phyloP scores from a whole-genome alignment of 1,140 invertebrate species.

The Leptinotarsa defecta region DNA sequence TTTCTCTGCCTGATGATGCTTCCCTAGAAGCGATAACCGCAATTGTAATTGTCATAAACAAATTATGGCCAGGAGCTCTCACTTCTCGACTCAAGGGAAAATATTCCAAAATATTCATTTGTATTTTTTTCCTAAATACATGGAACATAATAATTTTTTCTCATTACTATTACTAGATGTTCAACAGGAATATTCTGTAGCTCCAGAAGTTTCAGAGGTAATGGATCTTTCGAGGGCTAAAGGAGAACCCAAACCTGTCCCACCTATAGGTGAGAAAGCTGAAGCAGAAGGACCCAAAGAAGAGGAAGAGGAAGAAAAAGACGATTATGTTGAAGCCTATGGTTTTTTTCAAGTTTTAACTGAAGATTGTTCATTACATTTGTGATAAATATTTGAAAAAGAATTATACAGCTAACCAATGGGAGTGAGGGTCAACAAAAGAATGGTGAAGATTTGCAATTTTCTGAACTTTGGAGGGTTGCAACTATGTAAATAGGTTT shows the following conservation, averaged over 20 bases:
- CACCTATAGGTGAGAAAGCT: slow-evolving; percentile 40
- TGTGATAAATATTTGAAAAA: too few relatives aligned
- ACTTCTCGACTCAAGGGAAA: slow-evolving; percentile 64
- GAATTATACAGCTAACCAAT: too few relatives aligned
- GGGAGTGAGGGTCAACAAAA: too few relatives aligned
- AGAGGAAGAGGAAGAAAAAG: slow-evolving; percentile 45
- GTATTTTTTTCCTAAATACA: slow-evolving; percentile 76
- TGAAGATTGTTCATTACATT: too few relatives aligned
- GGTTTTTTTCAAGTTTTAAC: too few relatives aligned
- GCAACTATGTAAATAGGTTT: too few relatives aligned
- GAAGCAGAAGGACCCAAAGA: slow-evolving; percentile 51
- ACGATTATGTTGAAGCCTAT: neutral
- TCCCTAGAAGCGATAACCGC: slow-evolving; percentile 58
- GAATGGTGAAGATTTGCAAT: too few relatives aligned
- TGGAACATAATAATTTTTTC: slow-evolving; percentile 73
- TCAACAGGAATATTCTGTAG: slow-evolving; percentile 67
- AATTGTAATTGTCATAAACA: slow-evolving; percentile 68
- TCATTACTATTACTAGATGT: slow-evolving; percentile 66
- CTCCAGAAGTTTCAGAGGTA: slow-evolving; percentile 72
- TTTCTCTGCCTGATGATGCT: slow-evolving; percentile 7
- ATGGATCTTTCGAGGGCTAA: slow-evolving; percentile 69
- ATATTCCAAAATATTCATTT: neutral
- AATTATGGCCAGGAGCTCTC: slow-evolving; percentile 76
- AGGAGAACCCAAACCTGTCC: slow-evolving; percentile 60
- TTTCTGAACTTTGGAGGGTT: too few relatives aligned